Conservation (phyloP, 2,797 vertebrate species). For the Thamnophis elegans region DNA sequence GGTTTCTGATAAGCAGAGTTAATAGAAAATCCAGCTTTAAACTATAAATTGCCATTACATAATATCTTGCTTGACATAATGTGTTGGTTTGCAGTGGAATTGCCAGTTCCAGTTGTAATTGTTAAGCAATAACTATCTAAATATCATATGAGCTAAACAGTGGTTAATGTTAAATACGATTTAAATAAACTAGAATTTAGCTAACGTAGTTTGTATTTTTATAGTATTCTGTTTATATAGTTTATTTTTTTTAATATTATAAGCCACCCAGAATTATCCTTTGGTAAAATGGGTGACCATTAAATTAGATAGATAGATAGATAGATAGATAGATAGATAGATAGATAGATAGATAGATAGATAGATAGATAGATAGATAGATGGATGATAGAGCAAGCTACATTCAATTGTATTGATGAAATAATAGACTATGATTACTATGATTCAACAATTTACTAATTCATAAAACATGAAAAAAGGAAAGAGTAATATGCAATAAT, state of each 20-base stretch:
- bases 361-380: too few species aligned
- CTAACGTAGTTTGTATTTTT: too few species aligned
- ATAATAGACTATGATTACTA: not conserved
- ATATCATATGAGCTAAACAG: not conserved
- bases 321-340: too few species aligned
- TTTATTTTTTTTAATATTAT: not conserved
- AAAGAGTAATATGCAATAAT: not conserved
- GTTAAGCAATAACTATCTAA: not conserved
- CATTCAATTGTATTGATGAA: not conserved
- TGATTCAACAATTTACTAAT: not conserved
- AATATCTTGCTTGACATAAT: not conserved
- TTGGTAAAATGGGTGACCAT: not conserved
- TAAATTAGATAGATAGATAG: too few species aligned
- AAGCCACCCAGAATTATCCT: not conserved
- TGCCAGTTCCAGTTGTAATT: not conserved
- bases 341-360: not conserved
- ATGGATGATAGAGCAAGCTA: not conserved
- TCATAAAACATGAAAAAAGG: not conserved
- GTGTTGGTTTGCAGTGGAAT: not conserved
- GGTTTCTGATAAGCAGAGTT: not conserved
- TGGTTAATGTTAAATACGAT: not conserved
- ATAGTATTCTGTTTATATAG: not conserved
- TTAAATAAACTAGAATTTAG: not conserved
- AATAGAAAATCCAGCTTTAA: not conserved
- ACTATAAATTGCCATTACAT: not conserved